These are phyloP conservation scores for Lerista edwardsae DNA, from an alignment of 2,797 vertebrate species.

Conservation along the genomic window DNA sequence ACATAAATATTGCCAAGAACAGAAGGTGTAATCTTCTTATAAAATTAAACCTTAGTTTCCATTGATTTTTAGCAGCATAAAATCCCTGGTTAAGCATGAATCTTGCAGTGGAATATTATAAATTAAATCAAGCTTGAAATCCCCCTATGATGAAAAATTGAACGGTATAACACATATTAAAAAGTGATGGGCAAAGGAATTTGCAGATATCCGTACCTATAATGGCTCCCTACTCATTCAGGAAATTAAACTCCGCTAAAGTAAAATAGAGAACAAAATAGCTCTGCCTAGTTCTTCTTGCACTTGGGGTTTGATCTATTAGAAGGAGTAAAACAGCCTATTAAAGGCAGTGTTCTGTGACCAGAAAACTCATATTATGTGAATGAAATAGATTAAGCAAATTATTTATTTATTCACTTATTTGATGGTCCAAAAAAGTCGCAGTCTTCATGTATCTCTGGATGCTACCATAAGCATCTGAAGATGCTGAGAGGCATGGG, in stretches of 20 bases:
- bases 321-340: not conserved
- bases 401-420: not conserved
- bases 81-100: conserved; percentile 8
- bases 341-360: conserved; percentile 6
- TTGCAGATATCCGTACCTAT: not conserved
- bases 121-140: conserved; percentile 52
- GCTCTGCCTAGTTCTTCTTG: not conserved
- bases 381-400: not conserved
- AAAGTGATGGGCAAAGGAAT: conserved; percentile 31
- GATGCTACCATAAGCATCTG: not conserved
- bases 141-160: conserved; percentile 32
- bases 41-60: conserved; percentile 42
- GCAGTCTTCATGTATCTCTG: not conserved
- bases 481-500: not conserved
- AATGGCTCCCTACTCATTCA: not conserved
- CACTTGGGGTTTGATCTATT: not conserved
- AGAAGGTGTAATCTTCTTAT: conserved; percentile 22
- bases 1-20: conserved; percentile 22
- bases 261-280: conserved; percentile 11
- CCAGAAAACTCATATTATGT: not conserved
- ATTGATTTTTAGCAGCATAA: conserved; percentile 43
- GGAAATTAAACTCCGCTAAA: conserved; percentile 36
- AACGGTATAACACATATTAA: conserved; percentile 44
- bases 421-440: not conserved
- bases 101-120: conserved; percentile 37